A percentile compares a stretch with the other conserved stretches of the same genome.
Conservation (phyloP, 2,888 invertebrate species). For the Hyalella azteca region DNA sequence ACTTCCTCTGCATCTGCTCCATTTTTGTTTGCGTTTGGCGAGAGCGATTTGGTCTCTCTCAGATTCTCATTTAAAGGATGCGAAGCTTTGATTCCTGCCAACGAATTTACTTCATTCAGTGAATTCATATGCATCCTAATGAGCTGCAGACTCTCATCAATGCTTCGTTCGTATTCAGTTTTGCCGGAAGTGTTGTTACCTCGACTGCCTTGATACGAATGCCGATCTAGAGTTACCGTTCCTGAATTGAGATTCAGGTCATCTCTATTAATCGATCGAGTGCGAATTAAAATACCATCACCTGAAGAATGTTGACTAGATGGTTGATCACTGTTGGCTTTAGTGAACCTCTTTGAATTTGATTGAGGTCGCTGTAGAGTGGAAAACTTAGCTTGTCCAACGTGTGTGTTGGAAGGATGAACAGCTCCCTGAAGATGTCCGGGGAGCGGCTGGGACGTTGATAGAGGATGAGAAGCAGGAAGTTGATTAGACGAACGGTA, state of each 20-base stretch:
- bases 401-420: conserved; percentile 38
- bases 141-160: conserved; percentile 62
- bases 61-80: conserved; percentile 3
- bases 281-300: conserved; percentile 50
- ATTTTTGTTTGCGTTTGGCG: conserved; percentile 18
- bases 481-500: conserved; percentile 18
- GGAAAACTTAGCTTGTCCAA: conserved; percentile 33
- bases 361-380: conserved; percentile 21
- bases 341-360: conserved; percentile 11
- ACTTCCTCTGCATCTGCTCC: conserved; percentile 64
- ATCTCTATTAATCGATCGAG: conserved; percentile 44
- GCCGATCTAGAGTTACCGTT: conserved; percentile 43
- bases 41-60: neutral
- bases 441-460: conserved; percentile 47
- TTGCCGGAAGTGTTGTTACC: conserved; percentile 47
- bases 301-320: conserved; percentile 28
- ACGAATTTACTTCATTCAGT: conserved; percentile 61
- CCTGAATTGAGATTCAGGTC: conserved; percentile 38
- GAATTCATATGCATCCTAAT: conserved; percentile 63
- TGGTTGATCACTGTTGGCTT: conserved; percentile 23
- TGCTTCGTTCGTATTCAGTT: conserved; percentile 61
- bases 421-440: neutral
- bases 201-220: conserved; percentile 43
- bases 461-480: conserved; percentile 52
- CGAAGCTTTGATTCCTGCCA: conserved; percentile 58